These are phyloP conservation scores for Furcula furcula DNA, from an alignment of 2,888 invertebrate genomes.

Conservation along the genomic window DNA sequence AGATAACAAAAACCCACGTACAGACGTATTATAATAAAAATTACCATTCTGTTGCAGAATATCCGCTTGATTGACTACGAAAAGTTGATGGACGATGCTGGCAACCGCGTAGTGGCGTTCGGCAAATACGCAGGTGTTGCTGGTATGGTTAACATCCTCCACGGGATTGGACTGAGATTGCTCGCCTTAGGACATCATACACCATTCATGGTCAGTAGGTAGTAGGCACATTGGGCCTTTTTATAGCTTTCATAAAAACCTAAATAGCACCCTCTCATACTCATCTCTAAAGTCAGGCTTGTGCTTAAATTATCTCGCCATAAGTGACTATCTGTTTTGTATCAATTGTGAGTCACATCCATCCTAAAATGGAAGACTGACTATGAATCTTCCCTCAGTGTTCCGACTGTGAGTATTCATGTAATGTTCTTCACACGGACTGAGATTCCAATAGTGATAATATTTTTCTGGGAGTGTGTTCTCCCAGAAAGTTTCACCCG, in stretches of 20 bases:
- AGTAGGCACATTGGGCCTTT: too few relatives aligned
- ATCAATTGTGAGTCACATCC: constrained; percentile 1
- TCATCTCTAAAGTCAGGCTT: constrained; percentile 2
- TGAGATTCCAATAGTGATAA: constrained; percentile 17
- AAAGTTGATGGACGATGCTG: constrained; percentile 93
- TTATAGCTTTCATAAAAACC: too few relatives aligned
- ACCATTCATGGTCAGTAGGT: constrained; percentile 98
- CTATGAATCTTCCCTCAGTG: constrained; percentile 18
- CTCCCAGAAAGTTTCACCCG: too few relatives aligned
- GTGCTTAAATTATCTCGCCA: constrained; percentile 2
- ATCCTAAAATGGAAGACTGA: constrained; percentile 19
- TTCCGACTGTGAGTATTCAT: constrained; percentile 10
- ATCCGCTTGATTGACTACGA: constrained; percentile 99
- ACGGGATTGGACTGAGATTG: constrained; percentile 96
- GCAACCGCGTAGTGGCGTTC: constrained; percentile 97
- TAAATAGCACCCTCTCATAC: too few relatives aligned
- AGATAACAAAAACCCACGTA: too few relatives aligned
- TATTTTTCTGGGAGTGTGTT: constrained; percentile 8
- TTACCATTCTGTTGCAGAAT: constrained; percentile 79
- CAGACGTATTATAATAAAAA: too few relatives aligned
- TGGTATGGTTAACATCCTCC: constrained; percentile 99
- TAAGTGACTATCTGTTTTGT: neutral
- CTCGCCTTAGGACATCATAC: constrained; percentile 99
- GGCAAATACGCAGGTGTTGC: constrained; percentile 99
- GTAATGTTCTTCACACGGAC: constrained; percentile 18